A percentile compares a stretch with the other conserved stretches of the same genome.
phyloP scores from a whole-genome alignment of 2,797 vertebrate genomes.

The Tenualosa thibaudeaui region DNA sequence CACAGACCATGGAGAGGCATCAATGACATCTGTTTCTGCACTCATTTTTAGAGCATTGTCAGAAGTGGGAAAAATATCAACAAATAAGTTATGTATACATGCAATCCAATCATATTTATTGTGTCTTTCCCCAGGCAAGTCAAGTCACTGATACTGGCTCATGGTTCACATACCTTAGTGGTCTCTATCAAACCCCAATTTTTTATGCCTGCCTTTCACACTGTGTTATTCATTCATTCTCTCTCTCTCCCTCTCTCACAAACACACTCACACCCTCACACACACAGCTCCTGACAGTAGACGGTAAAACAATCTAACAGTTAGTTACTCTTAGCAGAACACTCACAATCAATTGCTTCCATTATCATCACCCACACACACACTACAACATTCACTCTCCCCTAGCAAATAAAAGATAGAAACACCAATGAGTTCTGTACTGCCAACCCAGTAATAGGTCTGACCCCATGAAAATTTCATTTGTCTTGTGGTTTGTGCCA shows the following conservation, averaged over 20 bases:
- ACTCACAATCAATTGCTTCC: background rate
- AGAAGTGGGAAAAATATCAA: background rate
- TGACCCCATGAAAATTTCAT: background rate
- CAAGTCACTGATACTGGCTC: background rate
- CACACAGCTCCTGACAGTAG: background rate
- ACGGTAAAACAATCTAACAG: background rate
- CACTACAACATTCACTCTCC: background rate
- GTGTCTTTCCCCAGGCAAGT: background rate
- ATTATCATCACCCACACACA: background rate
- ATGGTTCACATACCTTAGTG: background rate
- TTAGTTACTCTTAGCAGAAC: background rate
- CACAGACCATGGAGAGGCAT: background rate
- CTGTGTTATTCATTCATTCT: too few species aligned
- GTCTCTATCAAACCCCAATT: background rate
- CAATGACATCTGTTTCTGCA: background rate
- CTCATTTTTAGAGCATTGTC: background rate
- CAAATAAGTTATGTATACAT: background rate
- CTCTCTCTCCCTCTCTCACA: background rate
- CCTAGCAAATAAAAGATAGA: background rate
- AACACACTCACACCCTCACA: background rate
- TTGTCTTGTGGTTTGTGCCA: background rate
- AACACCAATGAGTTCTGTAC: background rate
- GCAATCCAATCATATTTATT: background rate
- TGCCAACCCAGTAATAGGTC: background rate
- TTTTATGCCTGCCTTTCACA: background rate